These are phyloP conservation scores for Hexactinellida sp. DNA, from an alignment of 37 sponge, comb jelly and placozoan species.

Conservation along the genomic window DNA sequence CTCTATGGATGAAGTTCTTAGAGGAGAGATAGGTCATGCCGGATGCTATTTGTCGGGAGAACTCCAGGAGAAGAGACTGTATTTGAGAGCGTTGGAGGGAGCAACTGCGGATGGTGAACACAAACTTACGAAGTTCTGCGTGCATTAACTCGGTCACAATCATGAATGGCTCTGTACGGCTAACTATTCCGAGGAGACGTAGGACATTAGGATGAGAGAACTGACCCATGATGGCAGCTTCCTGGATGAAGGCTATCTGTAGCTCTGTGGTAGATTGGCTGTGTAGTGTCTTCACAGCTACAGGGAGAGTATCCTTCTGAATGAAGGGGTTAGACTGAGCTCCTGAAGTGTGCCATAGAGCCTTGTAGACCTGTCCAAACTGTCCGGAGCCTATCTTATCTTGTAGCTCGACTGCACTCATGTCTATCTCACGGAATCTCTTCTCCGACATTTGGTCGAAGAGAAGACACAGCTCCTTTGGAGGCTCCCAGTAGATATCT, in stretches of 20 bases:
- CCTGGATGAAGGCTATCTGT: conserved; percentile 8
- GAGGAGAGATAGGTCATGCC: conserved; percentile 20
- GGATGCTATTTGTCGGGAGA: conserved; percentile 14
- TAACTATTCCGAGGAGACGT: conserved; percentile 21
- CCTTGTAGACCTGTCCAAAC: conserved; percentile 26
- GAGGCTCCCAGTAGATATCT: background rate
- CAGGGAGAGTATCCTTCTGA: background rate
- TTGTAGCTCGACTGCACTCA: background rate
- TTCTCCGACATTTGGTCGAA: background rate
- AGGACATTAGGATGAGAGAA: conserved; percentile 24
- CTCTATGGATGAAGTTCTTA: conserved; percentile 21
- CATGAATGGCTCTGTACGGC: conserved; percentile 49
- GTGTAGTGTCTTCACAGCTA: conserved; percentile 19
- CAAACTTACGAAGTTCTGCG: background rate
- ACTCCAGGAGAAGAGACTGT: background rate
- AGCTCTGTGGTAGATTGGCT: background rate
- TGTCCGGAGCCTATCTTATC: conserved; percentile 7
- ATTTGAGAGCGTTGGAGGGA: background rate
- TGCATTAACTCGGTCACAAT: conserved; percentile 93
- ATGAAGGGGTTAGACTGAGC: background rate
- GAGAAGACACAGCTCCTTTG: background rate
- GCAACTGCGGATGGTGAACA: background rate
- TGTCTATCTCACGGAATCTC: background rate
- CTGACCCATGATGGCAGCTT: conserved; percentile 26
- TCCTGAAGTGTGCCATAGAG: conserved; percentile 17